These are phyloP conservation scores for Coelopa pilipes DNA, from an alignment of 2,888 invertebrate genomes.

Conservation along the genomic window DNA sequence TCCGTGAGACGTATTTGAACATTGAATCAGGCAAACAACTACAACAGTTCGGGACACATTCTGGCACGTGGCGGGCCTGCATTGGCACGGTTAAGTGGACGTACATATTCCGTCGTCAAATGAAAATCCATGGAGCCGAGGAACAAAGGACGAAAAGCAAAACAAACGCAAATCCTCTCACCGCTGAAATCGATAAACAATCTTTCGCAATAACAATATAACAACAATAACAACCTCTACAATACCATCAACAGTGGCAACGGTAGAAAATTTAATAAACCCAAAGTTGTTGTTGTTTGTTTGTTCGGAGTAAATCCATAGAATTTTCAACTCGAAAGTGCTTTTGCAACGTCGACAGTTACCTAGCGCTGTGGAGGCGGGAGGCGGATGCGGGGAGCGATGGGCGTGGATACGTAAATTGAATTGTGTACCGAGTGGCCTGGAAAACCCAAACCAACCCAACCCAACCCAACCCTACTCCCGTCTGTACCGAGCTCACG, in stretches of 20 bases:
- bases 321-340: slow-evolving; percentile 21
- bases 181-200: slow-evolving; percentile 26
- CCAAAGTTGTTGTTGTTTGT: slow-evolving; percentile 22
- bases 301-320: slow-evolving; percentile 27
- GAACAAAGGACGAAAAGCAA: slow-evolving; percentile 2
- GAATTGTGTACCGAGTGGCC: slow-evolving; percentile 9
- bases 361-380: background rate
- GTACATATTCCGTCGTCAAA: slow-evolving; percentile 2
- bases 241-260: background rate
- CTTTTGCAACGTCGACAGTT: slow-evolving; percentile 21
- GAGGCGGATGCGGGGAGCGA: background rate
- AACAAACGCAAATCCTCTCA: slow-evolving; percentile 23
- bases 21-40: background rate
- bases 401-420: background rate
- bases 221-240: background rate
- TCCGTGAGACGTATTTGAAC: background rate
- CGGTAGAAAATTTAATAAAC: slow-evolving; percentile 22
- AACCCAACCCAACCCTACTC: background rate
- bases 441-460: background rate
- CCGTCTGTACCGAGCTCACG: slow-evolving; percentile 8
- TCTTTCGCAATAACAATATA: slow-evolving; percentile 19
- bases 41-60: background rate
- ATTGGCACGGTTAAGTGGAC: background rate
- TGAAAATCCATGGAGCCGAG: background rate
- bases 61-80: slow-evolving; percentile 8